A percentile compares a stretch with the other conserved stretches of the same genome.
Conservation (phyloP, 2,888 invertebrate genomes). For the Acleris holmiana region DNA sequence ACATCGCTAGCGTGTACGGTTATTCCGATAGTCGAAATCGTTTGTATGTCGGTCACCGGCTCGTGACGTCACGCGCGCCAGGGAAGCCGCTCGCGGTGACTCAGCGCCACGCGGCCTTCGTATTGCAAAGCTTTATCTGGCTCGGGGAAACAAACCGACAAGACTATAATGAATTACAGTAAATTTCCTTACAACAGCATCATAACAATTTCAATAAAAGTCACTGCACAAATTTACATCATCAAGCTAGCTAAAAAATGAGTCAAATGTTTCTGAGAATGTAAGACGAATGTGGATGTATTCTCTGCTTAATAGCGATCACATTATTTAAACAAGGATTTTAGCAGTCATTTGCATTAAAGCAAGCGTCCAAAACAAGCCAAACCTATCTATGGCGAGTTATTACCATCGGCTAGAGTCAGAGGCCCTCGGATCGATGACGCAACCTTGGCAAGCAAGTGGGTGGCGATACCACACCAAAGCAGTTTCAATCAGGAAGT, state of each 20-base stretch:
- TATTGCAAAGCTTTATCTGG: conserved; percentile 32
- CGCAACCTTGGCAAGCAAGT: conserved; percentile 59
- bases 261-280: conserved; percentile 2
- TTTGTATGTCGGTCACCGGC: conserved; percentile 33
- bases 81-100: conserved; percentile 40
- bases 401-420: conserved; percentile 35
- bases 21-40: conserved; percentile 35
- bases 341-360: conserved; percentile 5
- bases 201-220: not conserved
- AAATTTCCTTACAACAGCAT: not conserved
- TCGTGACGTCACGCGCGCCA: conserved; percentile 39
- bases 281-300: not conserved
- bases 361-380: conserved; percentile 20
- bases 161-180: conserved; percentile 17
- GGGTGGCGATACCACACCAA: conserved; percentile 54
- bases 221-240: not conserved
- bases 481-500: conserved; percentile 47
- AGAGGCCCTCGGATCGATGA: conserved; percentile 61
- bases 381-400: conserved; percentile 18
- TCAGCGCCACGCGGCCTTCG: conserved; percentile 36
- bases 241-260: not conserved
- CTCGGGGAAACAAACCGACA: conserved; percentile 26
- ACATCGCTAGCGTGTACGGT: conserved; percentile 24
- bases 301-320: conserved; percentile 15
- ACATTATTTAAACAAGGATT: conserved; percentile 16